Percentiles rank a stretch among this genome's conserved stretches.
phyloP scores from a whole-genome alignment of 1,140 invertebrate species.

The Pristionchus pacificus region DNA sequence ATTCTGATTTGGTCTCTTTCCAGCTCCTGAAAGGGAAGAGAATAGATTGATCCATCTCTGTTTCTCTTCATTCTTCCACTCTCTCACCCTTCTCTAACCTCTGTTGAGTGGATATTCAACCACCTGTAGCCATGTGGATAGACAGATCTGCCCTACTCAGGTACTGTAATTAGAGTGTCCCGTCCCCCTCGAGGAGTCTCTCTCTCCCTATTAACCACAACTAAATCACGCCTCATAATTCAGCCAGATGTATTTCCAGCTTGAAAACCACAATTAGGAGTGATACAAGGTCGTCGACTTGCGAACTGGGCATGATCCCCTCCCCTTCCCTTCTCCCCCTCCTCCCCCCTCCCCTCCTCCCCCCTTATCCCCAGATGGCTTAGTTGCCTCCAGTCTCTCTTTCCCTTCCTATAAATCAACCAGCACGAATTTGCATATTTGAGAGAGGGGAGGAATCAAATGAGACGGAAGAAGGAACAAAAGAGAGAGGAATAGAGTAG shows the following conservation, averaged over 20 bases:
- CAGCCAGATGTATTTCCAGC: too few species aligned
- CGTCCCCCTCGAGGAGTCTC: too few species aligned
- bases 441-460: background rate
- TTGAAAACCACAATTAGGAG: background rate
- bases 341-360: background rate
- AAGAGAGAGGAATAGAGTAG: background rate
- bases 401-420: background rate
- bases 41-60: too few species aligned
- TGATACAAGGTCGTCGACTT: background rate
- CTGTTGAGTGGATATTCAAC: background rate
- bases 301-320: background rate
- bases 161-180: too few species aligned
- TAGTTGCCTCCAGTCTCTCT: background rate
- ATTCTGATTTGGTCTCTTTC: slow-evolving; percentile 51
- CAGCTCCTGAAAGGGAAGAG: slow-evolving; percentile 45
- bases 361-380: background rate
- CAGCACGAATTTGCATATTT: background rate
- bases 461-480: background rate
- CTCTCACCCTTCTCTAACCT: background rate
- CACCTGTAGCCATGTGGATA: too few species aligned
- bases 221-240: too few species aligned
- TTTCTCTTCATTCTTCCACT: too few species aligned
- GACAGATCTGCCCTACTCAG: too few species aligned
- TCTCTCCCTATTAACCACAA: too few species aligned
- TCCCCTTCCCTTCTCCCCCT: background rate